Base-by-base conservation (phyloP, 2,888 invertebrate genomes). In the Epirrhoe alternata region DNA sequence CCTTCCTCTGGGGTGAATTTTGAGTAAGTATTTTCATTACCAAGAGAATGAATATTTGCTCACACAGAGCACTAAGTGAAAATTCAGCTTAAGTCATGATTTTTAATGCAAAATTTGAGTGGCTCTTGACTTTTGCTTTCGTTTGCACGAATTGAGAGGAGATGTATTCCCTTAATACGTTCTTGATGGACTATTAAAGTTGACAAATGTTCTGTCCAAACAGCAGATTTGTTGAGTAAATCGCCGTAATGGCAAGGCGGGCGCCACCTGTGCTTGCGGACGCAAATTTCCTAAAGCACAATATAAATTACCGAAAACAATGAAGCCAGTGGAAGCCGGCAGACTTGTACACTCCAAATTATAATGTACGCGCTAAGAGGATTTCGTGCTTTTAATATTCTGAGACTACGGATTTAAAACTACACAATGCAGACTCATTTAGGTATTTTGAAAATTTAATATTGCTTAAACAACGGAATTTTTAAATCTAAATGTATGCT, bases 271-370 rank as follows among this genome's bases (percentile, higher is more conserved):
- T 80, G 83, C 79, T 83, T 77, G 77, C 75, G 74, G 78, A 72
- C 73, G 84, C 86, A 90, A 89, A 91, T 91, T 89, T 88, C 81
- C 81, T 83, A 82, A 85, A 89, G 86, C 86, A 86, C 85, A 84
- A 85, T 87, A 89, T 89, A 89, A 90, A 90, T 90, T 89, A 90
- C 86, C 77, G 80, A 82, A 89, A 90, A 90, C 90, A 91, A 90
- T 88, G 88, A 87, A 84, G 84, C 72, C 73, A 76, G 74, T 76
- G 72, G 75, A 76, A 80, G 77, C 77, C 73, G 77, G 60, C 69
- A 71, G 75, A 72, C 69, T 69, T 75, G 70, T 78, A 74, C 74
- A 64, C 66, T 71, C 81, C 79, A 82, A 85, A 86, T 85, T 82
- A 83, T 82, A 81, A 82, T 80, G 80, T 81, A 78, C 79, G 74